phyloP scores from a whole-genome alignment of 2,888 invertebrate species.

The Selenia dentaria region DNA sequence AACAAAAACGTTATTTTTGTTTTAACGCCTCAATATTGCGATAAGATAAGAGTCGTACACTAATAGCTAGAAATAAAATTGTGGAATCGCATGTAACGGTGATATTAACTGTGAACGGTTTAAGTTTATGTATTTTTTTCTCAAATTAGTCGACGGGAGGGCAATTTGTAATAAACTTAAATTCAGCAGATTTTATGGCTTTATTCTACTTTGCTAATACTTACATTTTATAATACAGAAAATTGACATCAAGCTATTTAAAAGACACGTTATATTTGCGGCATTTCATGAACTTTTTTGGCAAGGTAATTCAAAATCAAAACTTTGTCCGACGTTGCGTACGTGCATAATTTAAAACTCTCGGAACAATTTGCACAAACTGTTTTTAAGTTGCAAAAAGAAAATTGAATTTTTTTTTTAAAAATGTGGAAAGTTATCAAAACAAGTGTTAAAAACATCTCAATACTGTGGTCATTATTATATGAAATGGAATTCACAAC shows the following conservation, averaged over 20 bases:
- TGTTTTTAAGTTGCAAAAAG: constrained; percentile 7
- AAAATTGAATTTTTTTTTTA: background rate
- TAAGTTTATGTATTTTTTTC: constrained; percentile 71
- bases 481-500: constrained; percentile 15
- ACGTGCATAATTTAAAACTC: constrained; percentile 21
- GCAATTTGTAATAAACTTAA: constrained; percentile 57
- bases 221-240: constrained; percentile 4
- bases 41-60: constrained; percentile 73
- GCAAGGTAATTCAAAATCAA: constrained; percentile 6
- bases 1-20: constrained; percentile 66
- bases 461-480: constrained; percentile 3
- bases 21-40: constrained; percentile 72
- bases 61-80: constrained; percentile 79
- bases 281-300: constrained; percentile 17
- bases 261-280: too few species aligned
- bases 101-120: constrained; percentile 75
- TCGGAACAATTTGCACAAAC: constrained; percentile 13
- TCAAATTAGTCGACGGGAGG: constrained; percentile 57
- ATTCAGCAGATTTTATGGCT: constrained; percentile 44
- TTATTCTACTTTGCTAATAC: constrained; percentile 22
- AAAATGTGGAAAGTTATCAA: constrained; percentile 2
- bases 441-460: constrained; percentile 1
- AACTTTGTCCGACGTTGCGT: constrained; percentile 15
- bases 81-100: constrained; percentile 79
- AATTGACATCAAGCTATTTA: too few species aligned